Base-by-base conservation (phyloP, 2,888 invertebrate genomes). In the Rugalucina vietnamica region DNA sequence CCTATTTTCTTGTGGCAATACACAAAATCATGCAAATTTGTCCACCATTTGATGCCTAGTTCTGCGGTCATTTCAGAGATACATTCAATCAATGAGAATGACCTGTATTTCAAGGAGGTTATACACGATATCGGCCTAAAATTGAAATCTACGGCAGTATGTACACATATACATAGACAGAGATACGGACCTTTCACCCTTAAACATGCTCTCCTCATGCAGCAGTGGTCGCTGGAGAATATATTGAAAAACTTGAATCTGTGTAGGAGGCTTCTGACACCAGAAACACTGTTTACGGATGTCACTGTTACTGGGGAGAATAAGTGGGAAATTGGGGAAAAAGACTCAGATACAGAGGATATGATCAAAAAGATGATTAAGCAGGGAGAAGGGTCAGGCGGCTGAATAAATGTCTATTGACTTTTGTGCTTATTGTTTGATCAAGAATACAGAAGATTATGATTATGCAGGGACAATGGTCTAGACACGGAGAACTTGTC, bases 51-150 rank as follows among this genome's bases (percentile, higher is more conserved):
- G n/a, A n/a, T n/a, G n/a, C n/a, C n/a, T n/a, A n/a, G n/a, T n/a
- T n/a, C n/a, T n/a, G n/a, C n/a, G n/a, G n/a, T 78, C 34, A 69
- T 91, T 91, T 69, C 96, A 97, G 98, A 99, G 96, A 95, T 99
- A 37, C 97, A 98, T 93, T 96, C 97, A 50, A 96, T 98, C 34
- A 98, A 98, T 95, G 99, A 98, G 95, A 96, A 96, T 90, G 97
- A 97, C 88, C 95, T 71, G 0, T 93, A 91, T 77, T 95, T 99
- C 27, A 97, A 96, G 94, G 96, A 96, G 0, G 91, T 99, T n/a
- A 95, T 99, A 21, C 97, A 98, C 93, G 97, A 98, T 85, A 95
- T 99, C 50, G 99, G 98, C 4, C 93, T 97, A 0, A 96, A 97
- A 92, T 93, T 98, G 54, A 97, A 97, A 91, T 97, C 97, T 0